Percentiles rank a stretch among this genome's conserved stretches.
These are phyloP conservation scores for Pseudorectes ferrugineus DNA, from an alignment of 2,113 vertebrate genomes.

Conservation along the genomic window DNA sequence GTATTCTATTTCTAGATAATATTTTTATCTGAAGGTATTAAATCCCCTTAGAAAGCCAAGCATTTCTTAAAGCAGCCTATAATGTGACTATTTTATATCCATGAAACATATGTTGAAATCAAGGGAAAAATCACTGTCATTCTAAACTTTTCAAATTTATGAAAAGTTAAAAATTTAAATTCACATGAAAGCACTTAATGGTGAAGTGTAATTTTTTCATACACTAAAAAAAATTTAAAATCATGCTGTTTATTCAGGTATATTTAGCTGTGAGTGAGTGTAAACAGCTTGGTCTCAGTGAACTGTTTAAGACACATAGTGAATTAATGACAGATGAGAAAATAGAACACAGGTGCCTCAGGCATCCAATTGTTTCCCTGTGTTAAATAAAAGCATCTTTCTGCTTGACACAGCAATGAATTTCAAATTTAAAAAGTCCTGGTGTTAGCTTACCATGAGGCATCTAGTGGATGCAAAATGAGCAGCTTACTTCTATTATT, in stretches of 20 bases:
- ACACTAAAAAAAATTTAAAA: not conserved
- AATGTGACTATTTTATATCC: not conserved
- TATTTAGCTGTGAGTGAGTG: not conserved
- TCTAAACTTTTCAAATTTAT: not conserved
- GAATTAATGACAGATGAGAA: not conserved
- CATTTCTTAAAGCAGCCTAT: not conserved
- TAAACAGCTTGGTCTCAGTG: not conserved
- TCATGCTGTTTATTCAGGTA: not conserved
- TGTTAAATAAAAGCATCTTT: slow-evolving; percentile 19
- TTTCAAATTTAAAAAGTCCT: not conserved
- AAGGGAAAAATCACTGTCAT: not conserved
- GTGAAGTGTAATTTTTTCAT: not conserved
- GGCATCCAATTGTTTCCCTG: not conserved
- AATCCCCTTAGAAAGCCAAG: not conserved
- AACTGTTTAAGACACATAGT: not conserved
- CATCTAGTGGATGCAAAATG: not conserved
- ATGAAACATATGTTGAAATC: not conserved
- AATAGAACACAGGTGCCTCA: not conserved
- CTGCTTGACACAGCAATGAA: not conserved
- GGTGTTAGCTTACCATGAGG: not conserved
- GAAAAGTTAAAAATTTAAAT: not conserved
- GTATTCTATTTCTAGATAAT: not conserved
- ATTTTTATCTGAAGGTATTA: not conserved
- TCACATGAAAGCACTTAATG: not conserved
- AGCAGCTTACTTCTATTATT: not conserved